Evolutionary conservation across 2,797 vertebrate genomes (phyloP), one percentile per base, ranked within the genome.

Genomic region (Dicrostonyx torquatus): DNA sequence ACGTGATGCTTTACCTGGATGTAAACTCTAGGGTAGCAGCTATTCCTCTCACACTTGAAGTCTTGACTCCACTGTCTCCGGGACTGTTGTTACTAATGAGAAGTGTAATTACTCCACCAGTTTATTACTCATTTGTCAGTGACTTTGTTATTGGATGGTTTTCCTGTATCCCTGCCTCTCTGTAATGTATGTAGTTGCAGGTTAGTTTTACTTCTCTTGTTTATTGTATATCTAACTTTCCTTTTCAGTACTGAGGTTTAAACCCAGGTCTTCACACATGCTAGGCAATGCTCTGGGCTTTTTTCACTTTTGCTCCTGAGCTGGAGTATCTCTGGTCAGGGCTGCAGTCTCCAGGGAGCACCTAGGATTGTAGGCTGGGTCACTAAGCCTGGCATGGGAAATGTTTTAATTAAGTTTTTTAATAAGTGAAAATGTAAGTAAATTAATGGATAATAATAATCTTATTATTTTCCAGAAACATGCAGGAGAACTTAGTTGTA

Each of bases 341-440:
- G 40, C 29, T 48, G 40, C n/a, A 60, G 11, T 60, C 86, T 76
- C n/a, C 12, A 2, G 4, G 17, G 53, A 87, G 86, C 43, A 83
- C 11, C 37, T 62, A 15, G 29, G 40, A 62, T 26, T 62, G 29
- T 62, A 48, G 55, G 31, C 29, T 43, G 68, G 72, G 48, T 22
- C 50, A 87, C 50, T 11, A 58, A 58, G 24, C 53, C 68, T 73
- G n/a, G 70, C 4, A 2, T 58, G 29, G 50, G 17, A 70, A 72
- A 43, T 18, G 43, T 79, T 72, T 80, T 50, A 93, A 70, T 29
- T 79, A 92, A 24, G 6, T 55, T 60, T 82, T 84, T 84, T 17
- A 13, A 75, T 68, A 91, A 78, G 50, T 90, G 22, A 93, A 96
- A 91, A 87, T 89, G 29, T 79, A 89, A 89, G 55, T 77, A 79